A percentile compares a stretch with the other conserved stretches of the same genome.
Conservation (phyloP, 2,113 vertebrate species). For the Poecilia latipinna region DNA sequence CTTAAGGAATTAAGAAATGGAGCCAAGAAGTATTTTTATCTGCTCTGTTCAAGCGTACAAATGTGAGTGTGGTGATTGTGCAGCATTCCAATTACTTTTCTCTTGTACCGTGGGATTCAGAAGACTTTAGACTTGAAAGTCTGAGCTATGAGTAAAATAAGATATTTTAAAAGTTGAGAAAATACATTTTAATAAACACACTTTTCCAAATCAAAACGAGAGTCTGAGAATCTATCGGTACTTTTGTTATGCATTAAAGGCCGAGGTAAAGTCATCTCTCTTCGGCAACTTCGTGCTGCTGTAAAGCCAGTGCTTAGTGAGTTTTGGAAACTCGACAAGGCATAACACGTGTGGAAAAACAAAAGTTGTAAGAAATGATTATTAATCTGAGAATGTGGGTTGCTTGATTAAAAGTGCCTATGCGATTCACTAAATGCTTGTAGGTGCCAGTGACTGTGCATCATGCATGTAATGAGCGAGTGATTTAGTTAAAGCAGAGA, state of each 20-base stretch:
- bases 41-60: neutral
- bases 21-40: too few relatives aligned
- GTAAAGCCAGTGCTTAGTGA: too few relatives aligned
- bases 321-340: neutral
- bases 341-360: neutral
- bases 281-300: too few relatives aligned
- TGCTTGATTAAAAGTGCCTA: constrained; percentile 32
- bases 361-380: neutral
- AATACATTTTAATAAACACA: too few relatives aligned
- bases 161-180: neutral
- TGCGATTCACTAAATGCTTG: constrained; percentile 32
- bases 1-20: too few relatives aligned
- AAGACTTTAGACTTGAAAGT: neutral
- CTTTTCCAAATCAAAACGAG: too few relatives aligned
- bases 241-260: too few relatives aligned
- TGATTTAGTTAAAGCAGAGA: constrained; percentile 33
- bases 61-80: neutral
- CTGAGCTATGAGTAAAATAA: neutral
- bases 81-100: neutral
- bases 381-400: neutral
- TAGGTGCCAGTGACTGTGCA: constrained; percentile 31
- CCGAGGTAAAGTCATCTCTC: too few relatives aligned
- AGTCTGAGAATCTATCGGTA: too few relatives aligned
- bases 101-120: neutral
- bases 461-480: constrained; percentile 12